A percentile compares a stretch with the other conserved stretches of the same genome.
These are phyloP conservation scores for Burhinus oedicnemus DNA, from an alignment of 2,113 vertebrate species.

Conservation along the genomic window DNA sequence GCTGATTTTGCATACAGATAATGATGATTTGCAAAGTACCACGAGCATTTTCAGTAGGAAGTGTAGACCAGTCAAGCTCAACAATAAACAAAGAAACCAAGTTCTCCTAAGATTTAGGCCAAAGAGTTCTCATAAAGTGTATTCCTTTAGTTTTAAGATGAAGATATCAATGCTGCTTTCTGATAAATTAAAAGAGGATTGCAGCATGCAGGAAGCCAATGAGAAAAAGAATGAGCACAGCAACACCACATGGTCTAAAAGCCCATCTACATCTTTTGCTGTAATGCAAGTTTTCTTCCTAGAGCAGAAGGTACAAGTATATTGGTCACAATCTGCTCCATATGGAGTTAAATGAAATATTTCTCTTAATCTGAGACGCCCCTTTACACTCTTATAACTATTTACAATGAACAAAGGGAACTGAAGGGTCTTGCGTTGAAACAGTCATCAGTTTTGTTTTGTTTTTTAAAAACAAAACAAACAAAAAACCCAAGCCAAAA, in stretches of 20 bases:
- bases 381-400: background rate
- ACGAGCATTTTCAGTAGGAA: background rate
- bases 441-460: background rate
- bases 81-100: background rate
- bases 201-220: background rate
- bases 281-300: background rate
- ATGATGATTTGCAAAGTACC: background rate
- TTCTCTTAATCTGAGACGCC: background rate
- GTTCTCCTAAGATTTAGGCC: background rate
- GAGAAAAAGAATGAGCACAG: background rate
- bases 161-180: background rate
- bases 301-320: background rate
- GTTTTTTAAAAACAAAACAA: background rate
- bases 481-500: no score
- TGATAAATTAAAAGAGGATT: background rate
- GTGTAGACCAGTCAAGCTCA: background rate
- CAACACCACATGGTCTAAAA: background rate
- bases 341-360: background rate
- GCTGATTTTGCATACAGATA: background rate
- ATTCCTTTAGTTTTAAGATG: background rate
- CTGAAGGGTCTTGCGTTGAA: background rate
- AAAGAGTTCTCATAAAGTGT: background rate
- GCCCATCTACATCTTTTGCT: background rate
- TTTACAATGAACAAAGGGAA: background rate
- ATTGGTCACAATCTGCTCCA: background rate